phyloP scores from a whole-genome alignment of 1,140 invertebrate species.

The Conus ventricosus region DNA sequence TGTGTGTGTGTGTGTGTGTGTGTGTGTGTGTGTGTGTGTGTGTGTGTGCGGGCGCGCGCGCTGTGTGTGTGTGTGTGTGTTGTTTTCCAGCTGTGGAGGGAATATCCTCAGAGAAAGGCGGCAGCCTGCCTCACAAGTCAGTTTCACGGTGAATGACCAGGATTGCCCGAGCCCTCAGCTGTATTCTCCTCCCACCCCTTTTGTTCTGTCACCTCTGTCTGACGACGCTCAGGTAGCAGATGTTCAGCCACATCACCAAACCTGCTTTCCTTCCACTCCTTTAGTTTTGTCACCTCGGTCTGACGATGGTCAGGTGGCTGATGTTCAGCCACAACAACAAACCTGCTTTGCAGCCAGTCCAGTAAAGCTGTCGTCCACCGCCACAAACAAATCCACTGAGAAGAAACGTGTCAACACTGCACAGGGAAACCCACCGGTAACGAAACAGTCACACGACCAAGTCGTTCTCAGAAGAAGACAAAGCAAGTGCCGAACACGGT shows the following conservation, averaged over 20 bases:
- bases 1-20: too few species aligned
- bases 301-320: too few species aligned
- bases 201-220: slow-evolving; percentile 7
- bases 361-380: too few species aligned
- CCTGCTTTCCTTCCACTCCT: background rate
- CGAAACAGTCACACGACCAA: background rate
- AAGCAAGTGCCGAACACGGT: background rate
- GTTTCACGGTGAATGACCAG: background rate
- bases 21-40: too few species aligned
- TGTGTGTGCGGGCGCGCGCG: too few species aligned
- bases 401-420: background rate
- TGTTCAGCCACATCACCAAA: background rate
- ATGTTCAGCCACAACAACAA: too few species aligned
- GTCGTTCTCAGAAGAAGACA: background rate
- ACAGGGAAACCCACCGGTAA: background rate
- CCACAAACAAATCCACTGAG: background rate
- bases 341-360: too few species aligned
- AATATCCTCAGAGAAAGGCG: background rate
- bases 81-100: background rate
- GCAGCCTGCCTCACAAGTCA: background rate
- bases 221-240: background rate
- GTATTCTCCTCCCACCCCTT: slow-evolving; percentile 1
- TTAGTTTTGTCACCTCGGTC: too few species aligned
- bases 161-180: background rate
- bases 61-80: too few species aligned